Evolutionary conservation across 2,888 invertebrate genomes (phyloP).

Genomic region (Mythimna impura): DNA sequence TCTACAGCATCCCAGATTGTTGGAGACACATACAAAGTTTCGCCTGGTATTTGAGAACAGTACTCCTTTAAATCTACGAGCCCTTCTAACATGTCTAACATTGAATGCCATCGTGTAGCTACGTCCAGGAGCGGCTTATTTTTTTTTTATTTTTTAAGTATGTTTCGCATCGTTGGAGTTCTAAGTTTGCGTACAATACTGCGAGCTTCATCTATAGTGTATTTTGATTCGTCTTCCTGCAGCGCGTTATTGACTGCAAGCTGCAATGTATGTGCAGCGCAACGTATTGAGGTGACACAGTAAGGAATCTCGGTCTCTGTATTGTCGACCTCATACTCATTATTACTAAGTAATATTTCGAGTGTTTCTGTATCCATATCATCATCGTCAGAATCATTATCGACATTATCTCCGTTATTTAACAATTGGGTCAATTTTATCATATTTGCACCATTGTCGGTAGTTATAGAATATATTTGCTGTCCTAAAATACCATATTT

Average conservation of each 20-base stretch:
- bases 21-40: background rate
- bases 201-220: constrained; percentile 1
- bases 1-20: constrained; percentile 9
- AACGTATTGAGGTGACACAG: background rate
- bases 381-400: background rate
- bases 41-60: background rate
- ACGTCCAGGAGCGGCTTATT: background rate
- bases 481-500: too few species aligned
- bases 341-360: background rate
- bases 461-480: too few species aligned
- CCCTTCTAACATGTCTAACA: background rate
- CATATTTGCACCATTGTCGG: constrained; percentile 11
- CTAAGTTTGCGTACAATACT: constrained; percentile 7
- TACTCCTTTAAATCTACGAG: background rate
- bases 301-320: constrained; percentile 1
- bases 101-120: background rate
- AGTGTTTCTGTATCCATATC: background rate
- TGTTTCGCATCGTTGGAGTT: background rate
- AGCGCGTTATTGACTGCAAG: constrained; percentile 2
- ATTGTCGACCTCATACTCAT: background rate
- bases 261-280: constrained; percentile 10
- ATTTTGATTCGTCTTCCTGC: constrained; percentile 2
- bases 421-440: background rate
- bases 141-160: constrained; percentile 1
- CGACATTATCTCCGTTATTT: background rate